Percentiles rank a stretch among this genome's conserved stretches.
These are phyloP conservation scores for Lasioglossum figueresi DNA, from an alignment of 2,888 invertebrate species.

Conservation along the genomic window DNA sequence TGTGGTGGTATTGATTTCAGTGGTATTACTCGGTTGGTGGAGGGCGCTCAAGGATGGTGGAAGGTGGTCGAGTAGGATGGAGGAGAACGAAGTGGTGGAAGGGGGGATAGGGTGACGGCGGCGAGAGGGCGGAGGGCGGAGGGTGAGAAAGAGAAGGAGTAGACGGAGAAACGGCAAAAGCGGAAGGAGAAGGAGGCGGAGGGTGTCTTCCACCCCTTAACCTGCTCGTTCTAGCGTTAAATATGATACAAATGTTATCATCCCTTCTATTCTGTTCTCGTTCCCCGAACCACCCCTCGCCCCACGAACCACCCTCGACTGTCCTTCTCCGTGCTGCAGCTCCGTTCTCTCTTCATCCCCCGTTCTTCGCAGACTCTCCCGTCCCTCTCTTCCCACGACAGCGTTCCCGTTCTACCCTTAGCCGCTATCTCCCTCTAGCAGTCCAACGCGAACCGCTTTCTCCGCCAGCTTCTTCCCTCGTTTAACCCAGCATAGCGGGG, in stretches of 20 bases:
- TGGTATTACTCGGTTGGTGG: constrained; percentile 74
- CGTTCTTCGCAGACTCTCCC: constrained; percentile 16
- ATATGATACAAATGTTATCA: constrained; percentile 83
- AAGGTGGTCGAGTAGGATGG: constrained; percentile 54
- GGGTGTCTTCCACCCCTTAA: constrained; percentile 77
- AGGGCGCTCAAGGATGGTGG: constrained; percentile 66
- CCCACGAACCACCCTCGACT: constrained; percentile 54
- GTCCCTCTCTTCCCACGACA: constrained; percentile 22
- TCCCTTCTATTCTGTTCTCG: constrained; percentile 79
- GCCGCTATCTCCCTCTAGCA: constrained; percentile 39
- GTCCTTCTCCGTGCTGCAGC: constrained; percentile 20
- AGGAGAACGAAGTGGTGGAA: constrained; percentile 50
- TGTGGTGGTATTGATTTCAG: constrained; percentile 80
- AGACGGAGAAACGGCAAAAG: constrained; percentile 46
- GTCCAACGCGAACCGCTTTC: constrained; percentile 56
- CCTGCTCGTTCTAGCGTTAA: constrained; percentile 81
- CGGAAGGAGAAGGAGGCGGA: constrained; percentile 58
- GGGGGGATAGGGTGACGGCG: constrained; percentile 21
- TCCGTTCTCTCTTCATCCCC: constrained; percentile 37
- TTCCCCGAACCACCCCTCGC: constrained; percentile 50
- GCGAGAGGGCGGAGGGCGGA: constrained; percentile 9
- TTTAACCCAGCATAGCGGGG: constrained; percentile 73
- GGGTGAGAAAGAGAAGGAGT: constrained; percentile 25
- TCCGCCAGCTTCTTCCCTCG: constrained; percentile 71
- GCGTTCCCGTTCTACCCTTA: not conserved